Percentiles rank a stretch among this genome's conserved stretches.
Evolutionary conservation across 2,888 invertebrate genomes (phyloP).

Genomic region (Orthonychiurus folsomi): DNA sequence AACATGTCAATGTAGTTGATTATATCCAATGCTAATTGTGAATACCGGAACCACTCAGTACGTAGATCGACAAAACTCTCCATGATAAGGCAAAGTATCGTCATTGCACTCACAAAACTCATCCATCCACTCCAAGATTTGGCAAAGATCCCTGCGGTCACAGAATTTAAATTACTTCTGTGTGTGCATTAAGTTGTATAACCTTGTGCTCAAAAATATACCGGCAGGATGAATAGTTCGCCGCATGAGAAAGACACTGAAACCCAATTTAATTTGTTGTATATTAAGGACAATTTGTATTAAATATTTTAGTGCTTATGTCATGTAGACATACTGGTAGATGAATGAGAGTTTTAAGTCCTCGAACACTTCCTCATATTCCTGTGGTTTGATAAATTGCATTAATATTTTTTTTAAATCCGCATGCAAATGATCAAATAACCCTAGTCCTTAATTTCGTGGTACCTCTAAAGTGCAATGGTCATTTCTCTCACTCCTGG

Average conservation of each 20-base stretch:
- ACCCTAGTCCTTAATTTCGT: too few relatives aligned
- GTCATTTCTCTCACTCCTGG: too few relatives aligned
- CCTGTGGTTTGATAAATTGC: too few relatives aligned
- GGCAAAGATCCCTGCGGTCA: conserved; percentile 29
- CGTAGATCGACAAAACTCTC: conserved; percentile 24
- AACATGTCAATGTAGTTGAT: conserved; percentile 29
- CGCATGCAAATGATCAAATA: too few relatives aligned
- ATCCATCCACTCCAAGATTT: conserved; percentile 29
- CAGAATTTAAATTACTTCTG: too few relatives aligned
- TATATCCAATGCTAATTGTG: conserved; percentile 21
- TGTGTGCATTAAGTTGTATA: too few relatives aligned
- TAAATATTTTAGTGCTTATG: too few relatives aligned
- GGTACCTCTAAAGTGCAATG: too few relatives aligned
- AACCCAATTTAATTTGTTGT: too few relatives aligned
- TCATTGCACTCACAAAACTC: conserved; percentile 21
- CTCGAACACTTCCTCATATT: conserved; percentile 26
- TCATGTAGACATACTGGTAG: not conserved
- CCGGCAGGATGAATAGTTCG: conserved; percentile 34
- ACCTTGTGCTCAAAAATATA: too few relatives aligned
- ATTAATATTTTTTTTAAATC: too few relatives aligned
- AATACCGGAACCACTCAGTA: conserved; percentile 19
- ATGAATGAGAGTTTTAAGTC: conserved; percentile 8
- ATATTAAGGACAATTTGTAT: too few relatives aligned
- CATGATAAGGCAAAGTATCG: conserved; percentile 19
- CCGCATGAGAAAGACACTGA: conserved; percentile 27